Base-by-base conservation (phyloP, 1,140 invertebrate genomes). In the Marisa cornuarietis region DNA sequence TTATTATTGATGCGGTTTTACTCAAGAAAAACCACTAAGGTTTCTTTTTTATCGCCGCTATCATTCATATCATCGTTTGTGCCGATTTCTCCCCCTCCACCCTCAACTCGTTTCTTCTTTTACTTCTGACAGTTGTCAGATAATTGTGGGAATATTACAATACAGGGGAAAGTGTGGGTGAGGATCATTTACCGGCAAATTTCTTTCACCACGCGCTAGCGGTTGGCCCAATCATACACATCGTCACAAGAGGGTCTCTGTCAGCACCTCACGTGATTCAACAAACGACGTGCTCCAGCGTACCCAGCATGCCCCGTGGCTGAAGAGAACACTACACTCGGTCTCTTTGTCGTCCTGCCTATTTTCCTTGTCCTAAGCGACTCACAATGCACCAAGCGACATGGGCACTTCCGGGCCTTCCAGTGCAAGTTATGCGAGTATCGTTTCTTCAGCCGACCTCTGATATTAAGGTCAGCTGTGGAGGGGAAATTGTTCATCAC, bases 271-370 rank as follows among this genome's bases (percentile, higher is more conserved):
- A 42, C 31, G 18, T 24, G 31, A 31, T 71, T 42, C 69, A 71
- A 71, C 69, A 24, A 24, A 42, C 69, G 69, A 71, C 69, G 18
- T 20, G 69, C 69, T 71, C 69, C n/a, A 31, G 18, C 31, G 26
- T 16, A 20, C 26, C 26, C 24, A 16, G 22, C 8, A 24, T 31
- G 18, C 49, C 26, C 69, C 26, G 26, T 71, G 24, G 18, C 31
- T 20, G 31, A 24, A 10, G 18, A 42, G 69, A 49, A 71, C 26
- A 26, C 26, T 49, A 71, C 69, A 71, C 69, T 71, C 69, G 69
- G 69, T 49, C 24, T 9, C 69, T 26, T 71, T 71, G 69, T 71
- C 69, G 31, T 71, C n/a, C n/a, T 42, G 69, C 68, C 26, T 71
- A 42, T 71, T 71, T 71, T 71, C 26, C 26, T 71, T 71, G 52